Conservation (phyloP, 1,140 invertebrate genomes). For the Sycophaga agraensis region DNA sequence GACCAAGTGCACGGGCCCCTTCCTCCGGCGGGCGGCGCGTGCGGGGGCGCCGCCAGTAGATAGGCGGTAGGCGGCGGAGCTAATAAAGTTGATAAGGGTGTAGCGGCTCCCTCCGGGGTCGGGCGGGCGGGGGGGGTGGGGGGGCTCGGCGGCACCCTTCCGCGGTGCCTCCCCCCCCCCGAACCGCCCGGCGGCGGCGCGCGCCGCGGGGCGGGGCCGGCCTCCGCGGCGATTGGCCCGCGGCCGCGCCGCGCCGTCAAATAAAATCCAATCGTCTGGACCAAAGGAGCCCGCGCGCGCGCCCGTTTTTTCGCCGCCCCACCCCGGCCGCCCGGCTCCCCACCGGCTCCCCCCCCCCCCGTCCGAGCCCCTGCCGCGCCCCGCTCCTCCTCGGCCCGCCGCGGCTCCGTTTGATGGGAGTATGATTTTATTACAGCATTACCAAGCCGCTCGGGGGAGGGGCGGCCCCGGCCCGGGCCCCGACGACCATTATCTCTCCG, state of each 20-base stretch:
- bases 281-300: constrained; percentile 55
- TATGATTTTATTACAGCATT: constrained; percentile 61
- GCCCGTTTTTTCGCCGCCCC: constrained; percentile 24
- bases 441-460: constrained; percentile 38
- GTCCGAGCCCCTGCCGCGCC: constrained; percentile 1
- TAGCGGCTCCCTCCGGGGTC: constrained; percentile 30
- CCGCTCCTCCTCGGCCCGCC: not conserved
- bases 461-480: too few relatives aligned
- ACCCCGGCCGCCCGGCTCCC: not conserved
- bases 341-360: not conserved
- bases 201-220: constrained; percentile 47
- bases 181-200: not conserved
- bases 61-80: constrained; percentile 39
- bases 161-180: too few relatives aligned
- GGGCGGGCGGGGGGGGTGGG: too few relatives aligned
- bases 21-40: not conserved
- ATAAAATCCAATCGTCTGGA: constrained; percentile 59
- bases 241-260: constrained; percentile 51
- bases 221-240: constrained; percentile 47
- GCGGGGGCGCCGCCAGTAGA: not conserved
- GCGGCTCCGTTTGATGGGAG: constrained; percentile 55
- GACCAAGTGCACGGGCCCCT: not conserved
- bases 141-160: constrained; percentile 21
- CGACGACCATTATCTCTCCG: too few relatives aligned
- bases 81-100: constrained; percentile 61